Percentiles rank a stretch among this genome's conserved stretches.
These are phyloP conservation scores for Alsophila aescularia DNA, from an alignment of 2,888 invertebrate genomes.

Conservation along the genomic window DNA sequence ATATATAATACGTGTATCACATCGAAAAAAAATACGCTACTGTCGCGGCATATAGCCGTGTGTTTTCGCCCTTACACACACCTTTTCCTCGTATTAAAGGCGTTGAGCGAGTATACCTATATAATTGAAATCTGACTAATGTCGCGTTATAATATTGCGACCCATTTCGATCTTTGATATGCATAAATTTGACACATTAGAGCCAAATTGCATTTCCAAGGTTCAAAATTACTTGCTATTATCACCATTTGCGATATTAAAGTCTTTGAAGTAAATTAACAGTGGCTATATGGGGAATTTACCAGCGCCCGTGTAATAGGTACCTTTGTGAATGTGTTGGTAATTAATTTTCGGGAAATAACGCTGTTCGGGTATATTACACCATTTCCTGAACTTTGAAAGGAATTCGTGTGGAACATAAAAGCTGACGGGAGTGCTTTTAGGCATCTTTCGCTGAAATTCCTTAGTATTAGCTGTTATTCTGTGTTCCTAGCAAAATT, in stretches of 20 bases:
- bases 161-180: conserved; percentile 40
- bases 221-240: conserved; percentile 3
- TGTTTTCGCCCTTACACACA: not conserved
- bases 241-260: conserved; percentile 9
- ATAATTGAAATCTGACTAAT: conserved; percentile 46
- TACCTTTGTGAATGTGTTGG: conserved; percentile 8
- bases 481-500: too few species aligned
- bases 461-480: not conserved
- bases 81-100: conserved; percentile 28
- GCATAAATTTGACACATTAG: conserved; percentile 41
- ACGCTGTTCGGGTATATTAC: conserved; percentile 8
- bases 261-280: conserved; percentile 23
- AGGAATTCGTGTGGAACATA: not conserved
- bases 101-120: conserved; percentile 22
- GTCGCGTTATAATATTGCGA: conserved; percentile 21
- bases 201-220: conserved; percentile 12
- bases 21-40: not conserved
- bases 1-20: too few species aligned
- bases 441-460: not conserved
- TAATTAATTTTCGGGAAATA: conserved; percentile 22
- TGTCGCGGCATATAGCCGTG: not conserved
- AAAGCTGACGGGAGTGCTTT: not conserved
- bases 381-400: conserved; percentile 10
- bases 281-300: conserved; percentile 14
- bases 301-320: not conserved